Evolutionary conservation across 1,140 invertebrate genomes (phyloP).

Genomic region (Drosophila cardini): DNA sequence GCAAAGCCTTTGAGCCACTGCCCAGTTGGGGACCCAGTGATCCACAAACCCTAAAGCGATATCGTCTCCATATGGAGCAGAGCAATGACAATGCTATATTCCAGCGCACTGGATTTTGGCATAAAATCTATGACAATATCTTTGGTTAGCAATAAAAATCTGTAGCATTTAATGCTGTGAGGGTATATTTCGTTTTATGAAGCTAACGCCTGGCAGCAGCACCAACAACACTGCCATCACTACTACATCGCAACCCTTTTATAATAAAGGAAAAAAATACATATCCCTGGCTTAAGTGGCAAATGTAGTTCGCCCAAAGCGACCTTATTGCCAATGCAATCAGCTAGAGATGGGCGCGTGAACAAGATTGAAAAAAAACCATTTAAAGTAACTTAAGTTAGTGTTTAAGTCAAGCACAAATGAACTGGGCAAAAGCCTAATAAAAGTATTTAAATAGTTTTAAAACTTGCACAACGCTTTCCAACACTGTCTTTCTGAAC

Average conservation of each 20-base stretch:
- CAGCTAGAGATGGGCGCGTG: slow-evolving; percentile 45
- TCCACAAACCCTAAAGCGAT: slow-evolving; percentile 70
- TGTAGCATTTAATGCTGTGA: slow-evolving; percentile 59
- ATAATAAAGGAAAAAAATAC: slow-evolving; percentile 68
- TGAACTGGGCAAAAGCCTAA: too few species aligned
- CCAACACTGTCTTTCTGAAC: neutral
- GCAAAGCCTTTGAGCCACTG: slow-evolving; percentile 85
- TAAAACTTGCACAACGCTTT: too few species aligned
- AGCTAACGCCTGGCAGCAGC: neutral
- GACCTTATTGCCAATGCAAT: slow-evolving; percentile 38
- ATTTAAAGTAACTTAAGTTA: too few species aligned
- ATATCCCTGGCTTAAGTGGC: slow-evolving; percentile 67
- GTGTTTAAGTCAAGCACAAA: too few species aligned
- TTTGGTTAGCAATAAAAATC: slow-evolving; percentile 80
- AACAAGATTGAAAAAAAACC: neutral
- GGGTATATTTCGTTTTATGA: slow-evolving; percentile 51
- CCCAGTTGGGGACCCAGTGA: slow-evolving; percentile 86
- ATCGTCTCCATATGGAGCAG: slow-evolving; percentile 65
- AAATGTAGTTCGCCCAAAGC: slow-evolving; percentile 63
- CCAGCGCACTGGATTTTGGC: slow-evolving; percentile 67
- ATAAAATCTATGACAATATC: slow-evolving; percentile 84
- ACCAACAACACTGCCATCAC: slow-evolving; percentile 4
- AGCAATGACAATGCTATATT: slow-evolving; percentile 61
- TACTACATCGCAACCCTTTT: slow-evolving; percentile 62
- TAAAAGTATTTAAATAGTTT: too few species aligned